phyloP scores from a whole-genome alignment of 1,140 invertebrate species.

The Rhopalosiphum maidis region DNA sequence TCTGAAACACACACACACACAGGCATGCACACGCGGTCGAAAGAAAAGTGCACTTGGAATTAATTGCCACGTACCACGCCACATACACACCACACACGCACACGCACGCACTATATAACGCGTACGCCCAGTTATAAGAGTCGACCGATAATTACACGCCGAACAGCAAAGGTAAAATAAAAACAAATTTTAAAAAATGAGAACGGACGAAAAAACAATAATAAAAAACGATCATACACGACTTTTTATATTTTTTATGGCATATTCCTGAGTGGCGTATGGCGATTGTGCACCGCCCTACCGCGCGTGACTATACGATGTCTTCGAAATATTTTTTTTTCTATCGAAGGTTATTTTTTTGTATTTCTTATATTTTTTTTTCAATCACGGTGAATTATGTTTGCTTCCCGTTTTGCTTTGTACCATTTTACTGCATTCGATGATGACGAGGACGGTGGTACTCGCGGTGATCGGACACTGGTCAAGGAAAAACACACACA shows the following conservation, averaged over 20 bases:
- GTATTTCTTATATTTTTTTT: constrained; percentile 5
- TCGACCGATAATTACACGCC: neutral
- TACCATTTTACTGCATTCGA: neutral
- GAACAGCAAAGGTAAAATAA: neutral
- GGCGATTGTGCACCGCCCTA: neutral
- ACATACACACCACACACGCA: neutral
- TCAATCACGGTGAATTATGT: constrained; percentile 39
- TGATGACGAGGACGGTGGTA: neutral
- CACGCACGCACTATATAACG: neutral
- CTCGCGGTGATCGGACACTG: neutral
- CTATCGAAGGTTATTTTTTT: neutral
- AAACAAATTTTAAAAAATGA: neutral
- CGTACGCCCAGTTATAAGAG: neutral
- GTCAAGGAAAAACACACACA: neutral
- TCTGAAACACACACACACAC: neutral
- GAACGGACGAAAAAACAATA: neutral
- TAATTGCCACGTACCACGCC: neutral
- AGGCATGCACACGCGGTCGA: neutral
- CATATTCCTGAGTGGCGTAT: neutral
- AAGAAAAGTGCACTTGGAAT: constrained; percentile 14
- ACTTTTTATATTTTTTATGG: constrained; percentile 18
- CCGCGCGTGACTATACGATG: neutral
- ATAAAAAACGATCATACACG: neutral
- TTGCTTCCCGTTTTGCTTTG: neutral
- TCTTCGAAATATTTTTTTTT: neutral